These are phyloP conservation scores for Tupiocoris notatus DNA, from an alignment of 2,888 invertebrate genomes.

Conservation along the genomic window DNA sequence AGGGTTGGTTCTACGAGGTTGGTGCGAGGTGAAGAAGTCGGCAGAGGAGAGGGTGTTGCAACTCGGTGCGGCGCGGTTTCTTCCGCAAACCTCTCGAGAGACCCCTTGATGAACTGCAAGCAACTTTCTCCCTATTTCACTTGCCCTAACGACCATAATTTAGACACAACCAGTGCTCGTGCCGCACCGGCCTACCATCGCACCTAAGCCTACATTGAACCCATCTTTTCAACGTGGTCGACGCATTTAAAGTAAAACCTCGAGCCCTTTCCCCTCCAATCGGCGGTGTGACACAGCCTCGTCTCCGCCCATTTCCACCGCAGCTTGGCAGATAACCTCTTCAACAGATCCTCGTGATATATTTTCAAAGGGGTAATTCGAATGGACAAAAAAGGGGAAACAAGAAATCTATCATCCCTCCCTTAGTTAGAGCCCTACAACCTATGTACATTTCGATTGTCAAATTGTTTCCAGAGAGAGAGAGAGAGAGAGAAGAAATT, in stretches of 20 bases:
- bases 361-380: not conserved
- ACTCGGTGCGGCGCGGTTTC: not conserved
- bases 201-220: not conserved
- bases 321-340: not conserved
- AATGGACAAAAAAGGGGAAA: not conserved
- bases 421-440: no score
- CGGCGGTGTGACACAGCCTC: not conserved
- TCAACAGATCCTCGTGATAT: not conserved
- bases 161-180: not conserved
- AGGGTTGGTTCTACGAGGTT: not conserved
- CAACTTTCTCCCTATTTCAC: not conserved
- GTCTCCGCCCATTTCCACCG: not conserved
- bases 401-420: no score
- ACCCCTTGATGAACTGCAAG: not conserved
- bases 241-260: not conserved
- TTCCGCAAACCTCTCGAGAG: not conserved
- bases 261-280: not conserved
- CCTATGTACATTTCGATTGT: no score
- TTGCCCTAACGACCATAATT: not conserved
- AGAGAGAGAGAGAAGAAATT: no score
- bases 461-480: no score
- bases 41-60: not conserved
- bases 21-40: not conserved
- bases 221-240: not conserved
- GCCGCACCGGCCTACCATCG: not conserved